Base-by-base conservation (phyloP, 2,113 vertebrate genomes). In the Hypocryptadius cinnamomeus region DNA sequence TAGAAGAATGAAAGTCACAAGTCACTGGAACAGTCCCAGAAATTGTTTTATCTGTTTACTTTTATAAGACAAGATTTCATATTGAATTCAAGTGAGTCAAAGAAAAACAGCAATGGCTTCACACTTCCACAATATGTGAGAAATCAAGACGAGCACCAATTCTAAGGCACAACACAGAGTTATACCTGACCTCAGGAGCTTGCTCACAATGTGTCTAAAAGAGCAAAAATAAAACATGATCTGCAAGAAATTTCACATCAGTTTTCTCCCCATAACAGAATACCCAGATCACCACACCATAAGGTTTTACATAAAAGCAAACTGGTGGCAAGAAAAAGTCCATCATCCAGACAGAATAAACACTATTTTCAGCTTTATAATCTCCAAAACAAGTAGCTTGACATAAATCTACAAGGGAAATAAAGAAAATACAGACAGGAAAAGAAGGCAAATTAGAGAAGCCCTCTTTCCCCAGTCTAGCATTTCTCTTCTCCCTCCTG, bases 1-100 rank as follows among this genome's bases (percentile, higher is more conserved):
- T 78, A 85, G 56, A 86, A 81, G 66, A 89, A 66, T 25, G 42
- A 68, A 83, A 87, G 44, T 88, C 77, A 78, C 76, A 85, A 76
- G 79, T 80, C 86, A 77, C 60, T 70, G 42, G 85, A 92, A 83
- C 47, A 78, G 48, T 69, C 70, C 30, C 73, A 80, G 72, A 91
- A 87, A 89, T 93, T 69, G 72, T 91, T 95, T 95, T 91, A 83
- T 56, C 54, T 53, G 51, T 79, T 95, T 93, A 89, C 59, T 80
- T 93, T 79, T 79, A 83, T 44, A 50, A 89, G 59, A 85, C 89
- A 94, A 71, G 78, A 76, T 54, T 79, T 64, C 63, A 79, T 87
- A 79, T 12, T 82, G 89, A 80, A 95, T 94, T 81, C 70, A 86
- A 64, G 56, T 16, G 65, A 93, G 64, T 66, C 35, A 79, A 82